Percentiles rank a stretch among this genome's conserved stretches.
These are phyloP conservation scores for Tetragonisca angustula DNA, from an alignment of 2,888 invertebrate species.

Conservation along the genomic window DNA sequence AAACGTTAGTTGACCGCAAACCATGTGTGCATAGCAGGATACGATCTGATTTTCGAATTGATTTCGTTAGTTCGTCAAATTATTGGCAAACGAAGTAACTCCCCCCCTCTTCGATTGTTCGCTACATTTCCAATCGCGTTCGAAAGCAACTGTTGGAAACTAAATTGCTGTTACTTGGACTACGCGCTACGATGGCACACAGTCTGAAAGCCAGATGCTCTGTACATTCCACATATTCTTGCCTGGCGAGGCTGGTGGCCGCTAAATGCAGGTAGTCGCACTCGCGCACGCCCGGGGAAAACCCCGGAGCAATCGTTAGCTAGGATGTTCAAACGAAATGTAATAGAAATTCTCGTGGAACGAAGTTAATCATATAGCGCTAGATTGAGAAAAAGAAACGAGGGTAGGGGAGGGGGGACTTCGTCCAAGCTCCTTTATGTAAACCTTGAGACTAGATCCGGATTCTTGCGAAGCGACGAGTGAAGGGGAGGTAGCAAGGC, in stretches of 20 bases:
- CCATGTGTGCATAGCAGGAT: too few relatives aligned
- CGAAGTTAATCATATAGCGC: slow-evolving; percentile 60
- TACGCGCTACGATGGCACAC: neutral
- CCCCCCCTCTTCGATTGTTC: too few relatives aligned
- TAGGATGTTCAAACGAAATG: slow-evolving; percentile 51
- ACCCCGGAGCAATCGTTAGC: slow-evolving; percentile 37
- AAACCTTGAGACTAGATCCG: slow-evolving; percentile 83
- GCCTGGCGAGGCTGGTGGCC: too few relatives aligned
- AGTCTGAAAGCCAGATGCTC: too few relatives aligned
- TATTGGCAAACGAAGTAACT: too few relatives aligned
- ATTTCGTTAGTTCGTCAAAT: too few relatives aligned
- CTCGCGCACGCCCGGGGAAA: neutral
- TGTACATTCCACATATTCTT: too few relatives aligned
- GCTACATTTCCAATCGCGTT: too few relatives aligned
- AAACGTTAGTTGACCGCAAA: too few relatives aligned
- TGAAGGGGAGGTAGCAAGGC: slow-evolving; percentile 30
- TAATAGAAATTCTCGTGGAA: slow-evolving; percentile 62
- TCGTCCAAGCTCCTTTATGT: slow-evolving; percentile 78
- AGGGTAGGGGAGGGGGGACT: slow-evolving; percentile 20
- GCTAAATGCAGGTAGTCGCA: neutral
- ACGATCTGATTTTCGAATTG: too few relatives aligned
- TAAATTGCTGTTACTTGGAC: neutral
- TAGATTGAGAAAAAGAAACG: slow-evolving; percentile 50
- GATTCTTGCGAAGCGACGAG: slow-evolving; percentile 76
- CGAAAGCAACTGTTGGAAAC: neutral